A percentile compares a stretch with the other conserved stretches of the same genome.
Conservation (phyloP, 37 sponge, comb jelly and placozoan species). For the Cliona cf. orientalis region DNA sequence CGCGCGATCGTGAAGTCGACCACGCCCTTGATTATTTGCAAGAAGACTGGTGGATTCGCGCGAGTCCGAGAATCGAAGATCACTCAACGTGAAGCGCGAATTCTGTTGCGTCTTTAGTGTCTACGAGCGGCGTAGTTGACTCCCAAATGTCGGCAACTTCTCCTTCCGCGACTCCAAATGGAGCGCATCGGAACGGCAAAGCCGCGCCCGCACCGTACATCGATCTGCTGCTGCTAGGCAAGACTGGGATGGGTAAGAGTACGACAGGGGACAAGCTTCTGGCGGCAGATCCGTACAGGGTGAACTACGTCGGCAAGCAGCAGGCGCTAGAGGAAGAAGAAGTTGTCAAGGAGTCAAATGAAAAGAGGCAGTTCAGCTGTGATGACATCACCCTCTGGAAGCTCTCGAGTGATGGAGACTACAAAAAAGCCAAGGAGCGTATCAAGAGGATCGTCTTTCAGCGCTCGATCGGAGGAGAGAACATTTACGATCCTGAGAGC, state of each 20-base stretch:
- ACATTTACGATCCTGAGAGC: neutral
- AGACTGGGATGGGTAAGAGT: conserved; percentile 35
- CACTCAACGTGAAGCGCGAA: too few relatives aligned
- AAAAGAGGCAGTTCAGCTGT: too few relatives aligned
- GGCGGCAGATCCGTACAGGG: neutral
- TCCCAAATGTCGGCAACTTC: too few relatives aligned
- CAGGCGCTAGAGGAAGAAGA: neutral
- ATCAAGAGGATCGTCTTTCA: neutral
- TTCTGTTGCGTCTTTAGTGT: too few relatives aligned
- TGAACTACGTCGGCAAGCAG: neutral
- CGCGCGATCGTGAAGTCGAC: too few relatives aligned
- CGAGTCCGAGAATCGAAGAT: too few relatives aligned
- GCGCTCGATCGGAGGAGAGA: neutral
- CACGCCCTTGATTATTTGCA: too few relatives aligned
- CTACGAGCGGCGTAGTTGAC: too few relatives aligned
- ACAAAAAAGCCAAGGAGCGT: neutral
- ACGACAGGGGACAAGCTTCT: conserved; percentile 40
- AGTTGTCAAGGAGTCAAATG: neutral
- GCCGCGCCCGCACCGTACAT: neutral
- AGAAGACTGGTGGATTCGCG: too few relatives aligned
- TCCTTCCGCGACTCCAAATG: too few relatives aligned
- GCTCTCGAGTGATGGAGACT: neutral
- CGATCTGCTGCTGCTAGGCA: conserved; percentile 25
- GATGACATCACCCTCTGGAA: conserved; percentile 1
- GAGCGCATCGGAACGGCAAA: conserved; percentile 4